Evolutionary conservation across 1,140 invertebrate genomes (phyloP).

Genomic region (Chironomus striatipennis): DNA sequence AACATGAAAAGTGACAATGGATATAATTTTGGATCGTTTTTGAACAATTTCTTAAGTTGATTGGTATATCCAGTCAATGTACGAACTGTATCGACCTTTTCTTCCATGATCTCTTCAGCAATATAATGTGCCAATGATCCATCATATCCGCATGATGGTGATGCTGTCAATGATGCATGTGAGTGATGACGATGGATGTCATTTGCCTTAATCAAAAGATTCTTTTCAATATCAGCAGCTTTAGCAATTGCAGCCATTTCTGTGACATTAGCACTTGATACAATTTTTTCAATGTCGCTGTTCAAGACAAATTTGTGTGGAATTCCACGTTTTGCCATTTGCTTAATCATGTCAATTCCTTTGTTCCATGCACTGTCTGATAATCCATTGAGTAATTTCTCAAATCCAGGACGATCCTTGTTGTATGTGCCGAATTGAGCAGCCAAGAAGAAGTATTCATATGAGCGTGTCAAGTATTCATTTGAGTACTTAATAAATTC

Average conservation of each 20-base stretch:
- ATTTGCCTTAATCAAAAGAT: conserved; percentile 55
- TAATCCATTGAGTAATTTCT: conserved; percentile 59
- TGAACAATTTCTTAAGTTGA: conserved; percentile 58
- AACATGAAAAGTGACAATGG: conserved; percentile 60
- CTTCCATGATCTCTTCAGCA: conserved; percentile 62
- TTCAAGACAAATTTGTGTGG: conserved; percentile 26
- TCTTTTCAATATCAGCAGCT: conserved; percentile 64
- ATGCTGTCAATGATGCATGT: conserved; percentile 38
- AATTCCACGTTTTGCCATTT: conserved; percentile 61
- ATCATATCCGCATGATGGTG: conserved; percentile 47
- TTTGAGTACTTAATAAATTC: conserved; percentile 45
- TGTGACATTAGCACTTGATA: conserved; percentile 36
- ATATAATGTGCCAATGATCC: conserved; percentile 62
- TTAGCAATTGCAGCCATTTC: conserved; percentile 62
- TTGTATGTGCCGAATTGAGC: conserved; percentile 70
- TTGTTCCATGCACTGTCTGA: conserved; percentile 67
- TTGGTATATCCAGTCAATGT: conserved; percentile 59
- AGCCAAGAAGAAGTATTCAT: conserved; percentile 63
- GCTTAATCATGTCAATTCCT: conserved; percentile 64
- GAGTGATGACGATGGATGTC: conserved; percentile 48
- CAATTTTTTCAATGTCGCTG: conserved; percentile 24
- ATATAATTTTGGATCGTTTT: conserved; percentile 45
- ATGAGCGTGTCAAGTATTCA: conserved; percentile 56
- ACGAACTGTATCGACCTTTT: conserved; percentile 56
- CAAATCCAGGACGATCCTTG: conserved; percentile 65